Evolutionary conservation across 23 tunicate species (phyloP).

Genomic region (Diplosoma virens): DNA sequence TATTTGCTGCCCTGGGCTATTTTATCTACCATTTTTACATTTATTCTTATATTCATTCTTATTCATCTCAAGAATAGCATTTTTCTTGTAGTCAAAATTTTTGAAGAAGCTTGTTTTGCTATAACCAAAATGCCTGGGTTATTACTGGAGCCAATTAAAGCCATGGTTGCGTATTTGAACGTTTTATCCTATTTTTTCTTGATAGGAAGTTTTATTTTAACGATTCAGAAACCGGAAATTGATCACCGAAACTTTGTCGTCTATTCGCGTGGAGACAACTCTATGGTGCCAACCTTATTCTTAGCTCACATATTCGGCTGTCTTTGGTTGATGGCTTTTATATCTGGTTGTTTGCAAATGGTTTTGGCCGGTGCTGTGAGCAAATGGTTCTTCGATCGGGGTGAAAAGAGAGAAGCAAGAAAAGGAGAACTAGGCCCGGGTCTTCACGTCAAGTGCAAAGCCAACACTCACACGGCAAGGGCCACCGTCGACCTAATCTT

Average conservation of each 20-base stretch:
- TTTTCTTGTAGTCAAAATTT: conserved; percentile 48
- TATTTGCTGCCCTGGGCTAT: conserved; percentile 51
- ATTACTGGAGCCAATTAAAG: conserved; percentile 61
- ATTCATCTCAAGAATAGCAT: conserved; percentile 62
- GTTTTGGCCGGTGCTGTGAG: conserved; percentile 59
- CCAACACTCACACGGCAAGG: conserved; percentile 8
- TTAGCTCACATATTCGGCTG: conserved; percentile 51
- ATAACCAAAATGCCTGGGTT: conserved; percentile 59
- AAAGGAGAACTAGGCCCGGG: neutral
- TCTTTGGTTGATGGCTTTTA: conserved; percentile 71
- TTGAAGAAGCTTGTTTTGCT: conserved; percentile 84
- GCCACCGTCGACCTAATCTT: conserved; percentile 43
- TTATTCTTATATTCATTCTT: neutral
- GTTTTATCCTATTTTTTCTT: conserved; percentile 32
- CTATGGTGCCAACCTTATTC: conserved; percentile 6
- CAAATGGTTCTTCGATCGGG: conserved; percentile 45
- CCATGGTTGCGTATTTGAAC: conserved; percentile 25
- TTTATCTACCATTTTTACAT: conserved; percentile 2
- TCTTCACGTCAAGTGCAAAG: neutral
- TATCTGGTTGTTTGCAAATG: conserved; percentile 70
- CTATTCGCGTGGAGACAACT: neutral
- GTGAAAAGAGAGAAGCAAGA: neutral
- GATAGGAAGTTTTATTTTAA: conserved; percentile 20
- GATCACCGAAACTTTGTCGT: conserved; percentile 58
- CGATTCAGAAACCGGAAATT: conserved; percentile 28